These are phyloP conservation scores for Leucoma salicis DNA, from an alignment of 2,888 invertebrate genomes.

Conservation along the genomic window DNA sequence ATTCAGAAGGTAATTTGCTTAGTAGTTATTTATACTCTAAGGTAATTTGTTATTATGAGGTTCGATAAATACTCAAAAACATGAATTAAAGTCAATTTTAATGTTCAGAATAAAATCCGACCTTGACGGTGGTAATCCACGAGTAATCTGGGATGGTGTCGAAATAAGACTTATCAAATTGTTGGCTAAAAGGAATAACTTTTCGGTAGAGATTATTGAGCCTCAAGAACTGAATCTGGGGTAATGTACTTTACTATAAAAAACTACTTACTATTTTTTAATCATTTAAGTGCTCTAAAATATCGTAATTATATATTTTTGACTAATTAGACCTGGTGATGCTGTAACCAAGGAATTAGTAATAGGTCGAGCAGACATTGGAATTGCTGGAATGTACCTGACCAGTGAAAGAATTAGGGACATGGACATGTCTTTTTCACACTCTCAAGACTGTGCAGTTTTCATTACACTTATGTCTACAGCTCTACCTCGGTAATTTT, in stretches of 20 bases:
- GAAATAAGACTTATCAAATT: slow-evolving; percentile 85
- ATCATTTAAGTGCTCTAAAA: neutral
- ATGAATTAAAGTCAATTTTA: slow-evolving; percentile 1
- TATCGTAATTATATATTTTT: neutral
- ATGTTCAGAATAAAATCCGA: slow-evolving; percentile 61
- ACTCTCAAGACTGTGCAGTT: slow-evolving; percentile 89
- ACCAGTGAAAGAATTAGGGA: slow-evolving; percentile 76
- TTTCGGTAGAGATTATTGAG: slow-evolving; percentile 86
- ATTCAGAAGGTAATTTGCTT: slow-evolving; percentile 79
- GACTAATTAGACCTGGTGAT: slow-evolving; percentile 77
- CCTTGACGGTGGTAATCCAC: slow-evolving; percentile 68
- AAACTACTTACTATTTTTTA: neutral
- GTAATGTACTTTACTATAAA: no score
- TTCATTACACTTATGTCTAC: slow-evolving; percentile 90
- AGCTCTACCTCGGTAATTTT: slow-evolving; percentile 85
- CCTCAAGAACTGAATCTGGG: slow-evolving; percentile 71
- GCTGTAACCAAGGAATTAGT: slow-evolving; percentile 82
- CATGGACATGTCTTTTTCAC: slow-evolving; percentile 84
- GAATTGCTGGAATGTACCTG: slow-evolving; percentile 87
- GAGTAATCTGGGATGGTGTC: slow-evolving; percentile 86
- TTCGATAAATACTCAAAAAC: neutral
- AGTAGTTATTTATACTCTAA: neutral
- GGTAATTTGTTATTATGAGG: no score
- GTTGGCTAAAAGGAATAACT: slow-evolving; percentile 85
- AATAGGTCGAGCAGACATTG: slow-evolving; percentile 83